Evolutionary conservation across 2,797 vertebrate species (phyloP), one percentile per base, ranked within the genome.

Genomic region (Diceros bicornis): DNA sequence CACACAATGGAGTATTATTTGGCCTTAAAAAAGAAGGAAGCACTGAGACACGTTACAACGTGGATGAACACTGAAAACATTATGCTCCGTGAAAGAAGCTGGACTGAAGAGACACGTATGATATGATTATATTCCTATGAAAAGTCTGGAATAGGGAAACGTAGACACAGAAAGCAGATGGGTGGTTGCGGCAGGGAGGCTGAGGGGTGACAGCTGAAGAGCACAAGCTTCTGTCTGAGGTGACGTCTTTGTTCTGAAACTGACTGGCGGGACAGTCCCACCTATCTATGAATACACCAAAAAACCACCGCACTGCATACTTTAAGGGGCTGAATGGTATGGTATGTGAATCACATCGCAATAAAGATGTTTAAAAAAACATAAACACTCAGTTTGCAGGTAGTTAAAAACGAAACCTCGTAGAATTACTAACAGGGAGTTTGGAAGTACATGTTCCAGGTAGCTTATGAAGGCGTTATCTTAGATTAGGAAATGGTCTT

Each of bases 361-460:
- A 12, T 16, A 21, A 59, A 41, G 29, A 32, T 44, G 27, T 23
- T n/a, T 34, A 2, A 37, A 68, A 64, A 44, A 37, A 47, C 1
- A 3, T 57, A 20, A 2, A 29, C 1, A 37, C 27, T 74, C 17
- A 0, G 10, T 20, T 11, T 7, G 59, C 27, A 50, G 44, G 27
- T 0, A 2, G 20, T 4, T 27, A 10, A 59, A 81, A 23, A 34
- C 0, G 17, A 59, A n/a, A 29, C 0, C 9, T 14, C 9, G n/a
- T 0, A 0, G 16, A 1, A 1, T 6, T 12, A 2, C 7, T 3
- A 9, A 57, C 34, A 11, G 12, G n/a, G 32, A 10, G 12, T 14
- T 9, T 1, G 50, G 23, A 13, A 12, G 20, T 29, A 5, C 5
- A 0, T 0, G 8, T 2, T 9, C 2, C 4, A n/a, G 64, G 71